A percentile compares a stretch with the other conserved stretches of the same genome.
Evolutionary conservation across 2,888 invertebrate genomes (phyloP).

Genomic region (Caenorhabditis sp.): DNA sequence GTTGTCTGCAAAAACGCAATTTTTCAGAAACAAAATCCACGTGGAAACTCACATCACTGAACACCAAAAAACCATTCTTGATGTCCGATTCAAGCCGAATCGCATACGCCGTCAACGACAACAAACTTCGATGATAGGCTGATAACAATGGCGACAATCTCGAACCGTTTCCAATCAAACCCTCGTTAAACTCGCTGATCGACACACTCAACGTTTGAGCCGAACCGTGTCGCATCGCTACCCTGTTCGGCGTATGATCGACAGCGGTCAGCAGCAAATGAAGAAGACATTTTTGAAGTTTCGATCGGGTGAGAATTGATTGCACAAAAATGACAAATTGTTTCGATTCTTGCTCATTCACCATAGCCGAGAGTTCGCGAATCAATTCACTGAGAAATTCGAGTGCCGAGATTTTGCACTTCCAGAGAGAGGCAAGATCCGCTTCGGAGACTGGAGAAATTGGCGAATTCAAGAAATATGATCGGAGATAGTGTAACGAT

Average conservation of each 20-base stretch:
- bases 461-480: slow-evolving; percentile 81
- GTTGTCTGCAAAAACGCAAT: slow-evolving; percentile 21
- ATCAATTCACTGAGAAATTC: slow-evolving; percentile 66
- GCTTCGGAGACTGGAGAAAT: slow-evolving; percentile 70
- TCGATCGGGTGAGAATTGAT: slow-evolving; percentile 71
- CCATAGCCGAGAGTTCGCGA: slow-evolving; percentile 58
- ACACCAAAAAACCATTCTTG: slow-evolving; percentile 53
- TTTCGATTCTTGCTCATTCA: slow-evolving; percentile 58
- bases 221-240: slow-evolving; percentile 3
- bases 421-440: slow-evolving; percentile 64
- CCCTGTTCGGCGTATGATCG: slow-evolving; percentile 43
- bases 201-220: slow-evolving; percentile 61
- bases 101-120: slow-evolving; percentile 64
- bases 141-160: slow-evolving; percentile 57
- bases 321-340: slow-evolving; percentile 76
- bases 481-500: slow-evolving; percentile 80
- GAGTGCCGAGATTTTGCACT: slow-evolving; percentile 69
- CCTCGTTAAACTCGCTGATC: slow-evolving; percentile 68
- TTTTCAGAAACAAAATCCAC: not conserved
- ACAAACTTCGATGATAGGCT: slow-evolving; percentile 64
- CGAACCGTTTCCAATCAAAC: slow-evolving; percentile 35
- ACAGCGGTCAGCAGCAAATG: slow-evolving; percentile 82
- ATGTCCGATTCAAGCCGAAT: slow-evolving; percentile 67
- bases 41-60: slow-evolving; percentile 34
- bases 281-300: slow-evolving; percentile 83